phyloP scores from a whole-genome alignment of 2,797 vertebrate species.

The Psittacula derbiana region DNA sequence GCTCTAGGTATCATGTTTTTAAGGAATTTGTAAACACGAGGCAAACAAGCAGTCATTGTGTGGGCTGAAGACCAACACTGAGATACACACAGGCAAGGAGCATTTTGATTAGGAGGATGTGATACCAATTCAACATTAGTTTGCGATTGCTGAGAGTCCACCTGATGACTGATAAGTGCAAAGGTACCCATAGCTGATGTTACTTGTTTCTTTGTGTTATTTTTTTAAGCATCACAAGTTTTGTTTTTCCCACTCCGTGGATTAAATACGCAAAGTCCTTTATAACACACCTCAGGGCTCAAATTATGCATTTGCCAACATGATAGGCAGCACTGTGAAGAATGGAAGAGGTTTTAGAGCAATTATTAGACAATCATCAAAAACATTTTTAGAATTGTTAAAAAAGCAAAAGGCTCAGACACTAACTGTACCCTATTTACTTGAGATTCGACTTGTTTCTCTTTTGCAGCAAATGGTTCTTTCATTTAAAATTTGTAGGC shows the following conservation, averaged over 20 bases:
- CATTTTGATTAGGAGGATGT: neutral
- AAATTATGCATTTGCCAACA: neutral
- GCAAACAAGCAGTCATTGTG: neutral
- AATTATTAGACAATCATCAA: neutral
- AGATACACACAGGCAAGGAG: neutral
- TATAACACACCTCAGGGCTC: neutral
- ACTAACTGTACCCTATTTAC: neutral
- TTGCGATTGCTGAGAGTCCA: neutral
- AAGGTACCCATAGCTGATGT: neutral
- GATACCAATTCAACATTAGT: neutral
- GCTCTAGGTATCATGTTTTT: neutral
- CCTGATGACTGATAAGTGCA: neutral
- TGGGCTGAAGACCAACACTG: neutral
- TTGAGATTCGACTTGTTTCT: constrained; percentile 16
- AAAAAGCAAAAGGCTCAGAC: neutral
- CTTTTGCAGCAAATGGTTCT: constrained; percentile 8
- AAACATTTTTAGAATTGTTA: neutral
- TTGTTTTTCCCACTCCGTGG: neutral
- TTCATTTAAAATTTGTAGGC: constrained; percentile 18
- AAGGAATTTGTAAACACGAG: neutral
- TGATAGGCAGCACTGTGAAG: neutral
- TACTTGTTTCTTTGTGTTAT: neutral
- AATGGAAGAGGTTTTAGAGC: neutral
- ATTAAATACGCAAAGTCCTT: neutral
- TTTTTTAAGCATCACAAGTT: neutral